Evolutionary conservation across 2,888 invertebrate species (phyloP).

Genomic region (Lordiphosa andalusiaca): DNA sequence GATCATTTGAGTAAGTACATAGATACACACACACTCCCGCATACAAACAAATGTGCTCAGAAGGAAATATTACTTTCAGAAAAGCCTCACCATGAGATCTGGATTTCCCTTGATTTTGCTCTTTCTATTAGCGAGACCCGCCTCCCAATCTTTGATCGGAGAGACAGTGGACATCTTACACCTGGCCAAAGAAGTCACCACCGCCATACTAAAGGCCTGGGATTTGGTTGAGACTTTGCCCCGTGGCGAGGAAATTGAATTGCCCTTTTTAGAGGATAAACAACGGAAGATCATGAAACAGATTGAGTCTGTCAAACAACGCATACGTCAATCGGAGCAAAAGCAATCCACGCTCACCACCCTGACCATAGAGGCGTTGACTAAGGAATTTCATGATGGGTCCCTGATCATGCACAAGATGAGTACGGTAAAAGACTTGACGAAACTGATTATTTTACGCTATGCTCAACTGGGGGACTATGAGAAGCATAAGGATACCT

Average conservation of each 20-base stretch:
- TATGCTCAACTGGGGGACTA: constrained; percentile 20
- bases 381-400: constrained; percentile 6
- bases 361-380: constrained; percentile 28
- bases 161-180: constrained; percentile 19
- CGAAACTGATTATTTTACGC: constrained; percentile 14
- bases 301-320: constrained; percentile 19
- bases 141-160: background rate
- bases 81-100: constrained; percentile 14
- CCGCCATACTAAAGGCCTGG: constrained; percentile 17
- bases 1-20: too few relatives aligned
- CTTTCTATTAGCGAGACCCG: background rate
- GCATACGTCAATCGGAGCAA: constrained; percentile 22
- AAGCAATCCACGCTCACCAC: constrained; percentile 17
- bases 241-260: background rate
- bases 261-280: constrained; percentile 10
- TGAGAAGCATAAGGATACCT: constrained; percentile 1
- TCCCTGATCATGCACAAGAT: constrained; percentile 11
- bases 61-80: constrained; percentile 6
- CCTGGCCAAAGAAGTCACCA: constrained; percentile 19
- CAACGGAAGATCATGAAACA: constrained; percentile 13
- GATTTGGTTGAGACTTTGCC: background rate
- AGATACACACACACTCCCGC: background rate
- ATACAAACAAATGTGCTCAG: too few relatives aligned
- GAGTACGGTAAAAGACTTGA: constrained; percentile 4
- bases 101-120: constrained; percentile 23